Evolutionary conservation across 2,797 vertebrate genomes (phyloP).

Genomic region (Coregonus suidteri): DNA sequence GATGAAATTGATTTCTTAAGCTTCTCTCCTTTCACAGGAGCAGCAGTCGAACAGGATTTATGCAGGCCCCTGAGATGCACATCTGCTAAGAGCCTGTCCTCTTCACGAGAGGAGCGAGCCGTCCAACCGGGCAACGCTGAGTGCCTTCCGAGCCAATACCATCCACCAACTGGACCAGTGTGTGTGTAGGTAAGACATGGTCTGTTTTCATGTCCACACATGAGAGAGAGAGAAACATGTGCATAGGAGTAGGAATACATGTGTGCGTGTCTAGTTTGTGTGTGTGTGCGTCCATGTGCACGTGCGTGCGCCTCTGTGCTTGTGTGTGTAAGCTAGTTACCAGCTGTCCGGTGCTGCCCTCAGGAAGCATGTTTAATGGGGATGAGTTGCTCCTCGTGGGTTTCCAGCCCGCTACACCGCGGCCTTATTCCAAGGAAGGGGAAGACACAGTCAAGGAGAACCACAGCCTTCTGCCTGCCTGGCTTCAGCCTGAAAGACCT

Average conservation of each 20-base stretch:
- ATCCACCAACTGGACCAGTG: conserved; percentile 44
- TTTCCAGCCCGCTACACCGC: conserved; percentile 53
- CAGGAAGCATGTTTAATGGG: conserved; percentile 66
- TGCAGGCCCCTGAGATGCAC: conserved; percentile 54
- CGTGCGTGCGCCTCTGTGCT: conserved; percentile 13
- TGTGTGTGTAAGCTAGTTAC: conserved; percentile 31
- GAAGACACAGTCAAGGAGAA: background rate
- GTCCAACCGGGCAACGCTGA: conserved; percentile 29
- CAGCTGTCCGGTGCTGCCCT: conserved; percentile 66
- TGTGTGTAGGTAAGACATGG: background rate
- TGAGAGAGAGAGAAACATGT: conserved; percentile 4
- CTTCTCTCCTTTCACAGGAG: conserved; percentile 64
- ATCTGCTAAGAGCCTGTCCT: conserved; percentile 60
- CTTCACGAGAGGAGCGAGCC: conserved; percentile 40
- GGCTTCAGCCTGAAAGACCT: background rate
- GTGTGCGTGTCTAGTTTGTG: background rate
- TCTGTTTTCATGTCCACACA: conserved; percentile 5
- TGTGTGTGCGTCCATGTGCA: conserved; percentile 10
- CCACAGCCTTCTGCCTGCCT: background rate
- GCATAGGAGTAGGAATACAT: conserved; percentile 38
- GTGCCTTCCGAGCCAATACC: conserved; percentile 30
- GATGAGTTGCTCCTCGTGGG: conserved; percentile 66
- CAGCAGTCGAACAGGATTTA: conserved; percentile 72
- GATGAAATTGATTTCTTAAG: conserved; percentile 74
- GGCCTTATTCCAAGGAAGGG: conserved; percentile 61